Evolutionary conservation across 2,888 invertebrate genomes (phyloP).

Genomic region (Eupsilia transversa): DNA sequence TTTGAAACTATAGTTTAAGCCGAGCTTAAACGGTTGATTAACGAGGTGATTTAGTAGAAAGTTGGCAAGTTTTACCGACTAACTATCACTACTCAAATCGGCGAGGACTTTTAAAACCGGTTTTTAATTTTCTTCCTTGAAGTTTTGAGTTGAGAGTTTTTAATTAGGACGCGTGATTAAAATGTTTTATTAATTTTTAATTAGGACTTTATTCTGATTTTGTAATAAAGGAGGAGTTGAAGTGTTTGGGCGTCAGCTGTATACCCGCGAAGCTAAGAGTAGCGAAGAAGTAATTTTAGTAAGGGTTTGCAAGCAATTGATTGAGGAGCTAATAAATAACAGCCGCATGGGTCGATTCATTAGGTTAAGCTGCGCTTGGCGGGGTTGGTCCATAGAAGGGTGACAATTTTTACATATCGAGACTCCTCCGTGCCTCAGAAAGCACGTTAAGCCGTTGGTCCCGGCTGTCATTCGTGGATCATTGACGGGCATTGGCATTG

Average conservation of each 20-base stretch:
- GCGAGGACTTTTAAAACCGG: slow-evolving; percentile 55
- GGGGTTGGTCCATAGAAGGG: no score
- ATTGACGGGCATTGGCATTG: no score
- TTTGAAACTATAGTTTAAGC: slow-evolving; percentile 81
- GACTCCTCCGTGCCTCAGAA: no score
- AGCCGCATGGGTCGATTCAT: no score
- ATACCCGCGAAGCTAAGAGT: slow-evolving; percentile 6
- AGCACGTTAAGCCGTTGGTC: no score
- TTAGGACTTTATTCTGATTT: slow-evolving; percentile 45
- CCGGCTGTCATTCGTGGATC: no score
- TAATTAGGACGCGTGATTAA: slow-evolving; percentile 57
- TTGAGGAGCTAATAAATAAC: background rate
- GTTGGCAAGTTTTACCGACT: slow-evolving; percentile 70
- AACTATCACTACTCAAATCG: slow-evolving; percentile 68
- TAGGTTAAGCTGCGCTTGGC: no score
- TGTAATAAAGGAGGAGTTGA: slow-evolving; percentile 35
- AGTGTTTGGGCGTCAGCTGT: slow-evolving; percentile 47
- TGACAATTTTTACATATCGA: no score
- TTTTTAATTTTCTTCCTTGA: slow-evolving; percentile 61
- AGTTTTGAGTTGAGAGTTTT: slow-evolving; percentile 58
- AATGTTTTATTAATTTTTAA: slow-evolving; percentile 57
- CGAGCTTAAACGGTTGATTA: slow-evolving; percentile 82
- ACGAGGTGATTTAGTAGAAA: slow-evolving; percentile 76
- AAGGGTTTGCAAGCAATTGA: background rate
- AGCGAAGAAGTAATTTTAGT: slow-evolving; percentile 4